Conservation (phyloP, 2,888 invertebrate genomes). For the Hetaerina titia region DNA sequence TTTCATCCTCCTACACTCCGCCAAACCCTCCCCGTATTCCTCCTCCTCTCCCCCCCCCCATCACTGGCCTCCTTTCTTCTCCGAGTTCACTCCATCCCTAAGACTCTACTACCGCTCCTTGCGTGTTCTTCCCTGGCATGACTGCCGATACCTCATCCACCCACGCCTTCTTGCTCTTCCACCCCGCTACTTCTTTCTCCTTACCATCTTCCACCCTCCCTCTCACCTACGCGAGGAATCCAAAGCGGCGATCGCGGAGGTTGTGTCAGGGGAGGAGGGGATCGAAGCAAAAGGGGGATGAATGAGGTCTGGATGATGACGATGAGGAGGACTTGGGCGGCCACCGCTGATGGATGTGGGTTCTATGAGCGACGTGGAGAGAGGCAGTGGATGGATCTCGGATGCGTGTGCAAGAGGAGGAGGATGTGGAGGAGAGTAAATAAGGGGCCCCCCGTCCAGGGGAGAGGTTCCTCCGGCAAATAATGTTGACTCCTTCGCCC, state of each 20-base stretch:
- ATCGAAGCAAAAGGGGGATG: neutral
- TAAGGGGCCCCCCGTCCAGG: neutral
- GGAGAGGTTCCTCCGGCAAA: conserved; percentile 63
- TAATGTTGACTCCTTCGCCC: conserved; percentile 62
- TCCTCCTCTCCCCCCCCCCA: neutral
- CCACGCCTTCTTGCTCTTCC: neutral
- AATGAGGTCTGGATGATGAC: neutral
- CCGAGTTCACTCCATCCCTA: conserved; percentile 9
- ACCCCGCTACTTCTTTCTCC: neutral
- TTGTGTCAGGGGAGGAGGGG: neutral
- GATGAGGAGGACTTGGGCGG: neutral
- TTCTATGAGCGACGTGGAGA: neutral
- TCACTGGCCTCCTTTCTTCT: neutral
- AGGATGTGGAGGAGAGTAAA: neutral
- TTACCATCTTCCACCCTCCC: neutral
- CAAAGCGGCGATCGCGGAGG: neutral
- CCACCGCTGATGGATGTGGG: neutral
- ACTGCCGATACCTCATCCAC: neutral
- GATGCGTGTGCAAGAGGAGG: neutral
- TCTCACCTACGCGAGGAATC: neutral
- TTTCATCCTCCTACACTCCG: neutral
- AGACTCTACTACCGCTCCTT: neutral
- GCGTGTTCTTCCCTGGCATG: neutral
- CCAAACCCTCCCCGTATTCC: neutral
- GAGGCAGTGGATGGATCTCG: neutral